These are phyloP conservation scores for Seira ritae DNA, from an alignment of 2,888 invertebrate species.

Conservation along the genomic window DNA sequence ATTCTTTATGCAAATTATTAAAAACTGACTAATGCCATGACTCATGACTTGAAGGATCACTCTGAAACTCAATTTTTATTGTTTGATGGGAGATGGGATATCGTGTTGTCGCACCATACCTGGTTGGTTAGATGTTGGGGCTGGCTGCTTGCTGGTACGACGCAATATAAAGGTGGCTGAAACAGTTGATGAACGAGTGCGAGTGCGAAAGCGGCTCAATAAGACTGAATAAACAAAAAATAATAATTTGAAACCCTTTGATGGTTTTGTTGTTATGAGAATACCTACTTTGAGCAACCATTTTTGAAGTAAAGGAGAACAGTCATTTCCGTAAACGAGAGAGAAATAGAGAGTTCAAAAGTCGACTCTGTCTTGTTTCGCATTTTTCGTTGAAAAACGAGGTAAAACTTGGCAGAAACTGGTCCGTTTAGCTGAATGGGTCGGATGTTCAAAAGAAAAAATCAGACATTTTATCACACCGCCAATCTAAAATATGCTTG, in stretches of 20 bases:
- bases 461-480: background rate
- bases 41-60: slow-evolving; percentile 17
- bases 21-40: slow-evolving; percentile 4
- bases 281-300: background rate
- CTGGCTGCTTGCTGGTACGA: too few relatives aligned
- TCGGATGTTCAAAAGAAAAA: slow-evolving; percentile 15
- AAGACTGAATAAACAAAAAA: too few relatives aligned
- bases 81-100: too few relatives aligned
- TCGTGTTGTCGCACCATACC: too few relatives aligned
- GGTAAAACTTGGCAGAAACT: slow-evolving; percentile 12
- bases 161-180: too few relatives aligned
- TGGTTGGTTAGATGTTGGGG: too few relatives aligned
- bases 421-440: slow-evolving; percentile 18
- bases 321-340: slow-evolving; percentile 49
- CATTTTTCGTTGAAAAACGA: slow-evolving; percentile 7
- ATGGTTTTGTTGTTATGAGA: too few relatives aligned
- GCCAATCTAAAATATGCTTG: background rate
- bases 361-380: slow-evolving; percentile 29
- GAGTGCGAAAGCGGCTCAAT: too few relatives aligned
- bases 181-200: too few relatives aligned
- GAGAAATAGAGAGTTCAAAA: slow-evolving; percentile 49
- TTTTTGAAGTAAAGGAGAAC: slow-evolving; percentile 33
- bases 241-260: too few relatives aligned
- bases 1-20: slow-evolving; percentile 5
- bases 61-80: too few relatives aligned